Evolutionary conservation across 2,113 vertebrate species (phyloP).

Genomic region (Pseudorectes ferrugineus): DNA sequence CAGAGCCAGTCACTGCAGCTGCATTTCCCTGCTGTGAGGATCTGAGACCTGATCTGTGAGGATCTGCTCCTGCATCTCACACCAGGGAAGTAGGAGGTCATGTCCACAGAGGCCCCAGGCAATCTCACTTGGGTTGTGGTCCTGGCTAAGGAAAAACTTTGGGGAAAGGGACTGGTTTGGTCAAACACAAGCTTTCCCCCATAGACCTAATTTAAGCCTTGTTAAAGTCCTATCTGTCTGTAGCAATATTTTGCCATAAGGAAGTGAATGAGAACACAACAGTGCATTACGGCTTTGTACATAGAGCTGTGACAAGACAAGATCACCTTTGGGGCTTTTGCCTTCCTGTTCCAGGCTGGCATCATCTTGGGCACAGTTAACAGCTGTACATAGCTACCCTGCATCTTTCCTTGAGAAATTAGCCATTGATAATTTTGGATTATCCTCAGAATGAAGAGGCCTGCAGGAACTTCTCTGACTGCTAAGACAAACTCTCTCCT

Average conservation of each 20-base stretch:
- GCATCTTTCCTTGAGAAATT: not conserved
- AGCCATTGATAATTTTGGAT: not conserved
- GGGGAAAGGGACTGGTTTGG: not conserved
- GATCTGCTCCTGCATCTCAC: not conserved
- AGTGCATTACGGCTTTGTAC: not conserved
- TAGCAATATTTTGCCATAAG: not conserved
- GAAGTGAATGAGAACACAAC: not conserved
- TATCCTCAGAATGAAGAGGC: not conserved
- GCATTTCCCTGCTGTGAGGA: not conserved
- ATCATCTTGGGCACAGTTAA: not conserved
- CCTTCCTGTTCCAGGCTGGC: not conserved
- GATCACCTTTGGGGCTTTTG: not conserved
- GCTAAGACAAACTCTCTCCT: not conserved
- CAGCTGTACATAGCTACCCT: not conserved
- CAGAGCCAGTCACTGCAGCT: not conserved
- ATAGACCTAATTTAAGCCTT: not conserved
- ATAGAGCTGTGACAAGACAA: not conserved
- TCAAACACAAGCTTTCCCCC: not conserved
- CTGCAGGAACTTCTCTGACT: not conserved
- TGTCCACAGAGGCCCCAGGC: not conserved
- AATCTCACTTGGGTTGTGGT: not conserved
- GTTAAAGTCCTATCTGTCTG: not conserved
- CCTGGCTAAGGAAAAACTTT: not conserved
- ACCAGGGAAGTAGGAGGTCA: not conserved
- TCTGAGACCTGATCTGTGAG: not conserved